phyloP scores from a whole-genome alignment of 35 echinoderm and acorn worm genomes.

The Ptychodera flava region DNA sequence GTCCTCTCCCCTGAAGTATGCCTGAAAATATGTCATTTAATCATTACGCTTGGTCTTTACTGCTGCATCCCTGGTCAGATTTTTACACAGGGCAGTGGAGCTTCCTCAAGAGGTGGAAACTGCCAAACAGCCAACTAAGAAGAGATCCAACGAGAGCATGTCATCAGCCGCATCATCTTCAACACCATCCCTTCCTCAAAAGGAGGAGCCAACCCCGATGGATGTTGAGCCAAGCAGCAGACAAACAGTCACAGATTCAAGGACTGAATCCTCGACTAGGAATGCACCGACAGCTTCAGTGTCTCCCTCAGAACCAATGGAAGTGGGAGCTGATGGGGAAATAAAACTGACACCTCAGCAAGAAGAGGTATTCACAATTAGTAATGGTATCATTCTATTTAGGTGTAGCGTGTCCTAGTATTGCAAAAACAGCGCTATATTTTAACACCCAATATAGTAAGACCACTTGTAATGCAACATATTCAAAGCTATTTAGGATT shows the following conservation, averaged over 20 bases:
- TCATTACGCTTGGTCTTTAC: no score
- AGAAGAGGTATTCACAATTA: neutral
- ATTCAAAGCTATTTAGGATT: no score
- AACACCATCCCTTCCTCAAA: neutral
- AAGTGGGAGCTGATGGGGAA: neutral
- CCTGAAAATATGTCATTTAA: no score
- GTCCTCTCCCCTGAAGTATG: no score
- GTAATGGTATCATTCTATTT: no score
- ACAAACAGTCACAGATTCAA: neutral
- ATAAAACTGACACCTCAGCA: neutral
- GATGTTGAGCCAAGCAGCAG: neutral
- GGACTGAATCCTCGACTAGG: neutral
- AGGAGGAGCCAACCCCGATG: constrained; percentile 6
- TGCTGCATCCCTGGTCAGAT: constrained; percentile 37
- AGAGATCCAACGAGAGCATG: neutral
- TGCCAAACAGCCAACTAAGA: constrained; percentile 9
- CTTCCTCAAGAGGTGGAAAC: constrained; percentile 30
- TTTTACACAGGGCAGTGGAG: constrained; percentile 57
- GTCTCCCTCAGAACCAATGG: neutral
- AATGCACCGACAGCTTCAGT: neutral
- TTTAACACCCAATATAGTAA: no score
- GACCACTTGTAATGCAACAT: no score
- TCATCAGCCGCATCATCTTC: neutral
- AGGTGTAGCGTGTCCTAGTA: no score
- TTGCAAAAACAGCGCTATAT: no score